phyloP scores from a whole-genome alignment of 2,797 vertebrate genomes.

The Hylomyscus alleni region DNA sequence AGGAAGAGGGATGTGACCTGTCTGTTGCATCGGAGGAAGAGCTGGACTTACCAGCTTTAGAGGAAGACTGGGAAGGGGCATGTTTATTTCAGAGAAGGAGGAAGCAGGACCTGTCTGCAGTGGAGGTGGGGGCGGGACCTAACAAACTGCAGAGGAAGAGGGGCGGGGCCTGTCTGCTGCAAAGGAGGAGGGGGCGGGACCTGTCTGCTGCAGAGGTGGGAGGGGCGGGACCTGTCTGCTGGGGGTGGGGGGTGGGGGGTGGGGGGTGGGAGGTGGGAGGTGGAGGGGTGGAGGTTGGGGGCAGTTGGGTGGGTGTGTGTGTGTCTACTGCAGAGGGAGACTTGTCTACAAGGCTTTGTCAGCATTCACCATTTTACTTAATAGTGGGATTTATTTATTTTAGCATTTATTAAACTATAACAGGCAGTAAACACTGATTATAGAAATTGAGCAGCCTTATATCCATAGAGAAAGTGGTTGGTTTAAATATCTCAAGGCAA shows the following conservation, averaged over 20 bases:
- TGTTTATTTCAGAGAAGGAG: too few species aligned
- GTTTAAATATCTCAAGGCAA: slow-evolving; percentile 38
- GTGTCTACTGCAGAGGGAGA: too few species aligned
- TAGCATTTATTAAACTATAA: slow-evolving; percentile 40
- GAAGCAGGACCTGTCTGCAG: not conserved
- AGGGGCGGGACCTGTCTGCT: not conserved
- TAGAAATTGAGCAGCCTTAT: not conserved
- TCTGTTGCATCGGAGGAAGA: too few species aligned
- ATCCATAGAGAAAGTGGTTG: not conserved
- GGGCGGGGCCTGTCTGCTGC: too few species aligned
- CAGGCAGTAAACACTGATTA: not conserved
- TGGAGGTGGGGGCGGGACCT: too few species aligned
- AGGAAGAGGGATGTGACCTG: too few species aligned
- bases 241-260: too few species aligned
- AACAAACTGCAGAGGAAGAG: too few species aligned
- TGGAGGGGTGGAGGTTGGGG: too few species aligned
- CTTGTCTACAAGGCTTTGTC: not conserved
- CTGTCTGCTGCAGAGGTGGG: not conserved
- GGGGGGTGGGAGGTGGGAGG: too few species aligned
- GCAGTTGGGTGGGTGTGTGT: too few species aligned
- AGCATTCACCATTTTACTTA: not conserved
- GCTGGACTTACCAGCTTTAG: accelerated
- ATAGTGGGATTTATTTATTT: not conserved
- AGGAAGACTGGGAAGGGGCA: not conserved
- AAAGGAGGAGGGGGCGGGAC: too few species aligned